Percentiles rank a stretch among this genome's conserved stretches.
These are phyloP conservation scores for Troides oblongomaculatus DNA, from an alignment of 2,888 invertebrate genomes.

Conservation along the genomic window DNA sequence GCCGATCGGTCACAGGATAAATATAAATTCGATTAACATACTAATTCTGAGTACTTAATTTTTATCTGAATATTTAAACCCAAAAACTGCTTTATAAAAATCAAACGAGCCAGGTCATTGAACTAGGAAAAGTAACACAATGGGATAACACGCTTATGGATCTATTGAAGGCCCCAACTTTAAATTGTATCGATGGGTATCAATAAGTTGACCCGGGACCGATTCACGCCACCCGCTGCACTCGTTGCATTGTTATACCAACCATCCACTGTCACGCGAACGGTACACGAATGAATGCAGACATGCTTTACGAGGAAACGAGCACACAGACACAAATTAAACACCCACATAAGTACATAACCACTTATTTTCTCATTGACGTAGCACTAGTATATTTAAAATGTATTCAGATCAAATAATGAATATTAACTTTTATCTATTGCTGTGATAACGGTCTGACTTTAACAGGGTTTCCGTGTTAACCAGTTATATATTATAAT, in stretches of 20 bases:
- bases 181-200: constrained; percentile 47
- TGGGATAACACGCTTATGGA: constrained; percentile 16
- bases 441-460: background rate
- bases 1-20: too few species aligned
- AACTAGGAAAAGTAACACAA: constrained; percentile 25
- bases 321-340: constrained; percentile 5
- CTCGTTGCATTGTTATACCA: constrained; percentile 14
- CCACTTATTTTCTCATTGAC: constrained; percentile 13
- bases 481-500: background rate
- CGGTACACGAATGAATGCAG: constrained; percentile 11
- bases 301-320: constrained; percentile 1
- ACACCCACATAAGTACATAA: constrained; percentile 17
- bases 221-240: constrained; percentile 45
- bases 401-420: constrained; percentile 16
- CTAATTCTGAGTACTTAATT: too few species aligned
- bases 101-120: constrained; percentile 20
- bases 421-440: background rate
- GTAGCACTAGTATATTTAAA: constrained; percentile 12
- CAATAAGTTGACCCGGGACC: constrained; percentile 43
- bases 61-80: too few species aligned
- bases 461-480: constrained; percentile 6
- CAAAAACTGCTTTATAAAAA: too few species aligned
- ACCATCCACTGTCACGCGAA: constrained; percentile 7
- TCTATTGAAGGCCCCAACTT: constrained; percentile 39
- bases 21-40: too few species aligned